Percentiles rank a stretch among this genome's conserved stretches.
Conservation (phyloP, 2,113 vertebrate genomes). For the Sylvilagus bachmani region DNA sequence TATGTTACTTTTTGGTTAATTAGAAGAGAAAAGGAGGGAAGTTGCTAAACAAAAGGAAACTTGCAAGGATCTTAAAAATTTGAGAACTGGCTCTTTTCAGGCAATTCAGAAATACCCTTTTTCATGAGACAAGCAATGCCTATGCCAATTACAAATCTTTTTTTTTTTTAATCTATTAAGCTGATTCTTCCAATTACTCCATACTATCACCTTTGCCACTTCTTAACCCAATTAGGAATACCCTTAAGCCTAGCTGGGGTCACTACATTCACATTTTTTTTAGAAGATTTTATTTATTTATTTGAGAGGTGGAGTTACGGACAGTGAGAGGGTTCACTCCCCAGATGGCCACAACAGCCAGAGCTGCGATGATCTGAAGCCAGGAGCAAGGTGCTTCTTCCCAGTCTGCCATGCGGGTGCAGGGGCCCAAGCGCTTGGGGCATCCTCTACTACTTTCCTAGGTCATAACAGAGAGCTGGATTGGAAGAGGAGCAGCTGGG, state of each 20-base stretch:
- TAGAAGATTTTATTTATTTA: too few species aligned
- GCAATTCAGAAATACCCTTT: constrained; percentile 32
- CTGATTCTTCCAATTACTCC: not conserved
- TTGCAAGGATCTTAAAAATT: constrained; percentile 26
- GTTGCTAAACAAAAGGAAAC: constrained; percentile 37
- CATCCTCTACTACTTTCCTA: too few species aligned
- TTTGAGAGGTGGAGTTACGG: too few species aligned
- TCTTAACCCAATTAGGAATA: constrained; percentile 2
- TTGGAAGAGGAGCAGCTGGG: too few species aligned
- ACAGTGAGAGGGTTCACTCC: too few species aligned
- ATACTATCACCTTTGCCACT: not conserved
- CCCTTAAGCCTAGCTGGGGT: not conserved
- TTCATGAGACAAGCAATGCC: not conserved
- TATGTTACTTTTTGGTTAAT: constrained; percentile 23
- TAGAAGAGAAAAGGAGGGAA: constrained; percentile 15
- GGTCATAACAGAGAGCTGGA: too few species aligned
- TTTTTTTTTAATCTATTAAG: not conserved
- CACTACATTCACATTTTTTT: not conserved
- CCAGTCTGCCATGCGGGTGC: too few species aligned
- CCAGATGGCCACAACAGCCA: too few species aligned
- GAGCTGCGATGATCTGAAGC: too few species aligned
- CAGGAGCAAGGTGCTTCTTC: too few species aligned
- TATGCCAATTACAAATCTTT: constrained; percentile 27
- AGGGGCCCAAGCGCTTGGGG: too few species aligned
- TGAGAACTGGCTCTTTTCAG: constrained; percentile 23